Percentiles rank a stretch among this genome's conserved stretches.
These are phyloP conservation scores for Decapterus maruadsi DNA, from an alignment of 2,797 vertebrate genomes.

Conservation along the genomic window DNA sequence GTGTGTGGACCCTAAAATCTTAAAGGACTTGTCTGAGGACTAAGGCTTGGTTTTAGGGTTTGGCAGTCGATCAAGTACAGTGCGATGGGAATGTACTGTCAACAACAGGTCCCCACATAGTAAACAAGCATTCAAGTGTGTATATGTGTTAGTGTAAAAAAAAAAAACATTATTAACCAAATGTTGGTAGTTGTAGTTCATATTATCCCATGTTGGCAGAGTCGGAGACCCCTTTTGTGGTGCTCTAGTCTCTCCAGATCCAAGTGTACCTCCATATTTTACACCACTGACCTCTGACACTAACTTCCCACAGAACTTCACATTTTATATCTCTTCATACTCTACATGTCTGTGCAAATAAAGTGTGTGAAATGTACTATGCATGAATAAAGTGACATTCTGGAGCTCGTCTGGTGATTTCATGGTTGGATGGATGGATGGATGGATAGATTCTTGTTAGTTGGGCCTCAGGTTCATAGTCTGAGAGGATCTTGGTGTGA, in stretches of 20 bases:
- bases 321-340: conserved; percentile 37
- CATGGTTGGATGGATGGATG: too few relatives aligned
- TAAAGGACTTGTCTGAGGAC: too few relatives aligned
- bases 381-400: conserved; percentile 26
- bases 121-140: neutral
- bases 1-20: neutral
- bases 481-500: too few relatives aligned
- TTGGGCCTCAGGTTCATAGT: too few relatives aligned
- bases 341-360: conserved; percentile 16
- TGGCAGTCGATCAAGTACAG: neutral
- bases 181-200: conserved; percentile 8
- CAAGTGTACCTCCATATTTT: neutral
- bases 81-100: neutral
- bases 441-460: too few relatives aligned
- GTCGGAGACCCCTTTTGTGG: neutral
- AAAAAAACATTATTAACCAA: conserved; percentile 11
- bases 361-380: neutral
- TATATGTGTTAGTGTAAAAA: conserved; percentile 14
- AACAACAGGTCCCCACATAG: neutral
- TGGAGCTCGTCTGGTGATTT: conserved; percentile 1
- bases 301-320: conserved; percentile 13
- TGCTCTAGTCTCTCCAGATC: neutral
- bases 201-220: neutral
- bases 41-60: neutral
- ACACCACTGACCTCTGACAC: neutral